These are phyloP conservation scores for Cossypha caffra DNA, from an alignment of 2,797 vertebrate species.

Conservation along the genomic window DNA sequence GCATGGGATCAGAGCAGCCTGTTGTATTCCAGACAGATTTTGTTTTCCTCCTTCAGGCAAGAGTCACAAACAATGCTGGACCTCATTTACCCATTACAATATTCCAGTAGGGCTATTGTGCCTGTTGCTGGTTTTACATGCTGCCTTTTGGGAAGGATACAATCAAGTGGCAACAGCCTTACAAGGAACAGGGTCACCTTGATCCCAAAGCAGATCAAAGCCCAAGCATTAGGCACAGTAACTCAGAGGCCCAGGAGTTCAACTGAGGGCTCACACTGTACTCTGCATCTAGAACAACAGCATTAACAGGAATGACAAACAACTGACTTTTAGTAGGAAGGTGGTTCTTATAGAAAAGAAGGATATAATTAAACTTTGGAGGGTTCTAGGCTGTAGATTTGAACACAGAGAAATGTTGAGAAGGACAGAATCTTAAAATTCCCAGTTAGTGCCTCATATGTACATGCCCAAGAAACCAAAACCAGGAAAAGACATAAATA, in stretches of 20 bases:
- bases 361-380: neutral
- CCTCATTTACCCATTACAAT: neutral
- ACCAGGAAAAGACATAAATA: neutral
- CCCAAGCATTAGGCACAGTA: neutral
- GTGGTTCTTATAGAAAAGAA: neutral
- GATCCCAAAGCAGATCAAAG: neutral
- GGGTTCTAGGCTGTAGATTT: neutral
- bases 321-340: neutral
- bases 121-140: neutral
- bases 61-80: neutral
- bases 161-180: neutral
- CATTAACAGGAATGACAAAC: neutral
- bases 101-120: neutral
- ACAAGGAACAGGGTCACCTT: neutral
- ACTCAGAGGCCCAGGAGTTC: neutral
- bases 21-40: neutral
- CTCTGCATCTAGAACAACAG: neutral
- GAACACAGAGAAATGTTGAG: neutral
- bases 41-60: neutral
- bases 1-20: neutral
- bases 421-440: neutral
- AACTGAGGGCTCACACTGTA: neutral
- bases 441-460: neutral
- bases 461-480: neutral
- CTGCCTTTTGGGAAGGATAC: neutral